Base-by-base conservation (phyloP, 2,888 invertebrate genomes). In the Ornithoptera priamus region DNA sequence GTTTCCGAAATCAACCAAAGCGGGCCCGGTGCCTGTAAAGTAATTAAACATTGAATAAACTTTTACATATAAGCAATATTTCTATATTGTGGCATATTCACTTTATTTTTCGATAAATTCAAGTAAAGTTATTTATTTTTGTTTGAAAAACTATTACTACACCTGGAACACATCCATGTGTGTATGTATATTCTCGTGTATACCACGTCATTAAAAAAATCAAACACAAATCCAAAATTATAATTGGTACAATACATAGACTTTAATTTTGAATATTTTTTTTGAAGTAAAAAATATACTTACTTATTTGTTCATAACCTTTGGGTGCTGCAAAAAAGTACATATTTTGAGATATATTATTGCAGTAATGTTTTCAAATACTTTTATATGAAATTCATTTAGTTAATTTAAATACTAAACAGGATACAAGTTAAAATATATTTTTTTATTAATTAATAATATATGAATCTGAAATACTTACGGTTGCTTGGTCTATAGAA, bases 21-120 rank as follows among this genome's bases (percentile, higher is more conserved):
- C 75, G 0, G 78, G 80, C 3, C 74, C 77, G 61, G 22, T 75
- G 71, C 71, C 81, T 81, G 72, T 10, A 74, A 75, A 64, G 57
- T 58, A 69, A 63, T 71, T 63, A 62, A 63, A 64, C 4, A 24
- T 58, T 22, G 2, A 53, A 53, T n/a, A 53, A 18, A n/a, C n/a
- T n/a, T 46, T 46, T 15, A 12, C 15, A 12, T 12, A 1, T 46
- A 46, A 46, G 46, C 12, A 46, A 46, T 46, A 22, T 22, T 1
- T 22, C 1, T 22, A 22, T 22, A 22, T 22, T 22, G 22, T 22
- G 22, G 15, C 15, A 4, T 46, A 46, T 10, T 10, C 4, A 39
- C 8, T 39, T 30, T 30, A 30, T 30, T 39, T 39, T 39, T 39
- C 39, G 1, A 8, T 39, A 7, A 39, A 10, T 39, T 39, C 39